Evolutionary conservation across 1,140 invertebrate species (phyloP).

Genomic region (Pseudachorutes palmiensis): DNA sequence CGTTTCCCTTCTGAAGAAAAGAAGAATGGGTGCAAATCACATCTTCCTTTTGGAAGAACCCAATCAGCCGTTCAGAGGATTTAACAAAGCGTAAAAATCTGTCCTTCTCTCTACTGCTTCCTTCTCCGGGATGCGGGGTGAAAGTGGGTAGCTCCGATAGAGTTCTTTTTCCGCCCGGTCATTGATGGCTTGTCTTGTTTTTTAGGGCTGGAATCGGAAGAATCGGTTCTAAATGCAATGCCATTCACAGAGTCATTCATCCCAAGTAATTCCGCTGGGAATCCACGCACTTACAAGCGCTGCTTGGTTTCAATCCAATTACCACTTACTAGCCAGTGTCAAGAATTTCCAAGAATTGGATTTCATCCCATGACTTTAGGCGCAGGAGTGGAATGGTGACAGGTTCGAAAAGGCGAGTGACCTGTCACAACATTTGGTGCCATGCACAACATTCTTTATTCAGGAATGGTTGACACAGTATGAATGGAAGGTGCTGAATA

Average conservation of each 20-base stretch:
- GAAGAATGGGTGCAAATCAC: constrained; percentile 33
- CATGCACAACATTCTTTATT: not conserved
- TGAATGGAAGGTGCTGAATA: not conserved
- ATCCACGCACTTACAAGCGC: not conserved
- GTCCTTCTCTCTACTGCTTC: constrained; percentile 12
- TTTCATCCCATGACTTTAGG: not conserved
- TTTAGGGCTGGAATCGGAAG: not conserved
- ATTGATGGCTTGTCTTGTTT: constrained; percentile 17
- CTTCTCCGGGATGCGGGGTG: too few species aligned
- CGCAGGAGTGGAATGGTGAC: too few species aligned
- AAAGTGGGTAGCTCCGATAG: too few species aligned
- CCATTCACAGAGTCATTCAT: constrained; percentile 8
- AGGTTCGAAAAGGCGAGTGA: not conserved
- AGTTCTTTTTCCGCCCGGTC: constrained; percentile 8
- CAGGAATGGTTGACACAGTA: not conserved
- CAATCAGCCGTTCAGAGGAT: constrained; percentile 35
- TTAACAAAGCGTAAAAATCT: constrained; percentile 37
- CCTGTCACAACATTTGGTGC: not conserved
- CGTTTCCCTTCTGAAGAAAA: not conserved
- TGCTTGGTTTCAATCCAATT: constrained; percentile 29
- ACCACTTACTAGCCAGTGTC: too few species aligned
- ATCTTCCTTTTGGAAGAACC: constrained; percentile 34
- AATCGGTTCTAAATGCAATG: constrained; percentile 4
- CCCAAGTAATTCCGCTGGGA: not conserved
- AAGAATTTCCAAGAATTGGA: constrained; percentile 19